Conservation (phyloP, 2,797 vertebrate genomes). For the Oryzias dopingdopingensis region DNA sequence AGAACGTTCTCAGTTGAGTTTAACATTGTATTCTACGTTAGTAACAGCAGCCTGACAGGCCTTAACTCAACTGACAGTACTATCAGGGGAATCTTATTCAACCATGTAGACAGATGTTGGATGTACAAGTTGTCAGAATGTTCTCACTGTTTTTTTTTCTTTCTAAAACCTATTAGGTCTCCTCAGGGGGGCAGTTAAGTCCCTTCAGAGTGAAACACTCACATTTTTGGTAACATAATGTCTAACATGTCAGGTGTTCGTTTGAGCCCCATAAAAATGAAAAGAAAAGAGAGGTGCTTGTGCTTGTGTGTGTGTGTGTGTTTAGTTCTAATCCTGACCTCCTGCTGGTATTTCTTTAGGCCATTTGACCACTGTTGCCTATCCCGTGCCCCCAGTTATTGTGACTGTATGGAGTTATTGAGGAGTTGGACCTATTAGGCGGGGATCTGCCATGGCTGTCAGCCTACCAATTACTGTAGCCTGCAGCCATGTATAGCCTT, state of each 20-base stretch:
- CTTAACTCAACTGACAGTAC: conserved; percentile 38
- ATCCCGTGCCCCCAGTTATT: conserved; percentile 69
- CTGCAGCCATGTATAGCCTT: conserved; percentile 61
- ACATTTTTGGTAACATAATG: conserved; percentile 46
- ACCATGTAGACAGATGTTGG: conserved; percentile 68
- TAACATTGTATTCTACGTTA: conserved; percentile 4
- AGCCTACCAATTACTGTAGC: conserved; percentile 75
- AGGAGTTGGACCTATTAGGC: conserved; percentile 78
- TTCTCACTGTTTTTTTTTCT: conserved; percentile 53
- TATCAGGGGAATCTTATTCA: conserved; percentile 62
- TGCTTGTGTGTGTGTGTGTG: conserved; percentile 14
- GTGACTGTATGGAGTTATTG: conserved; percentile 77
- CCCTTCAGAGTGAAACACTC: conserved; percentile 46
- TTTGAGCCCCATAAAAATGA: conserved; percentile 52
- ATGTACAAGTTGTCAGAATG: conserved; percentile 68
- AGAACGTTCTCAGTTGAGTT: conserved; percentile 4
- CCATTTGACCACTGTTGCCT: conserved; percentile 72
- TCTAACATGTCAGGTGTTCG: conserved; percentile 43
- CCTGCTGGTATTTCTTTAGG: conserved; percentile 64
- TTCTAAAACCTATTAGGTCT: conserved; percentile 59
- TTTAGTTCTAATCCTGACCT: conserved; percentile 42
- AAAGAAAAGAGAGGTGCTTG: conserved; percentile 18
- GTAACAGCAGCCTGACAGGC: conserved; percentile 45
- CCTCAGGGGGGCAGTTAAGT: conserved; percentile 54
- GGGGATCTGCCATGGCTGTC: conserved; percentile 71